Conservation (phyloP, 2,888 invertebrate genomes). For the Lutraria lutraria region DNA sequence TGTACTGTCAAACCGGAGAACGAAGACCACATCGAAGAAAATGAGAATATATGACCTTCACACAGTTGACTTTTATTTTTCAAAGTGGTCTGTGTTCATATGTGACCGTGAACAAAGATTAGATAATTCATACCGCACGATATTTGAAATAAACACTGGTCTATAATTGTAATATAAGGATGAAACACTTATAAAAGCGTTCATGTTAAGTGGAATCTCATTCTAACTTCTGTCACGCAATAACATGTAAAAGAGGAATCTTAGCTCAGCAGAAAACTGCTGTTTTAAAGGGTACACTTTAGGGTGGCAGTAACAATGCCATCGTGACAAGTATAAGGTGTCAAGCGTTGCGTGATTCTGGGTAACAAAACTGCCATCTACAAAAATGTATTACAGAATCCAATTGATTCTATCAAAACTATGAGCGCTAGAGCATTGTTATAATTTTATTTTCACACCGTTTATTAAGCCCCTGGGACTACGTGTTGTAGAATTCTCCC, state of each 20-base stretch:
- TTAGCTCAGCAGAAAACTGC: neutral
- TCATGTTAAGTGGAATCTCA: neutral
- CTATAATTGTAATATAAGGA: neutral
- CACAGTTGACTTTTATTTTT: no score
- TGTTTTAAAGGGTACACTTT: neutral
- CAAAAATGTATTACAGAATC: neutral
- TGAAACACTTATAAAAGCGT: neutral
- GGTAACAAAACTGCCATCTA: neutral
- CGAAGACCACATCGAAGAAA: no score
- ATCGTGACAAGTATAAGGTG: neutral
- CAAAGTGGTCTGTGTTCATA: no score
- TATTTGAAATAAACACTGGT: no score
- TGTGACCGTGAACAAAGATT: no score
- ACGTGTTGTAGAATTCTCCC: neutral
- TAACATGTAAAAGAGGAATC: neutral
- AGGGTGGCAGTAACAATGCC: neutral
- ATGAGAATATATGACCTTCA: no score
- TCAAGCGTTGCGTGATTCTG: neutral
- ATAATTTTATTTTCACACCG: no score
- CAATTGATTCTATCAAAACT: no score
- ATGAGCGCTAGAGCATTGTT: no score
- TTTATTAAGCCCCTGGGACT: no score
- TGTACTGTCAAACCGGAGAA: no score
- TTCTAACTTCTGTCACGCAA: neutral
- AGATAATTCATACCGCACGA: no score